Percentiles rank a stretch among this genome's conserved stretches.
Evolutionary conservation across 2,888 invertebrate genomes (phyloP).

Genomic region (Caenorhabditis zanzibari): DNA sequence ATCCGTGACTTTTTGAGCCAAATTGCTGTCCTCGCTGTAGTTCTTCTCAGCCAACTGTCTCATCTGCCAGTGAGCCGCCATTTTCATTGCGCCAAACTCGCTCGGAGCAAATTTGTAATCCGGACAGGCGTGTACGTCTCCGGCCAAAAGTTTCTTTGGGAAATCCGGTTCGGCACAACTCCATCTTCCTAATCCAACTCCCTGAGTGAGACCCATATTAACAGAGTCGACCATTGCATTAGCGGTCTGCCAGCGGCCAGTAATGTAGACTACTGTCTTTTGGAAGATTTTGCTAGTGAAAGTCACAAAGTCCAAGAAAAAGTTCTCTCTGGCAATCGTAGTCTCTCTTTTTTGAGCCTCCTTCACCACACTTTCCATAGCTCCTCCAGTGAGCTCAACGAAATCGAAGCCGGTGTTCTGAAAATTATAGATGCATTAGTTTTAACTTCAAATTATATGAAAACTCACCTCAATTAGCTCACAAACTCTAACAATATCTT

Average conservation of each 20-base stretch:
- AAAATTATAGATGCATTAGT: background rate
- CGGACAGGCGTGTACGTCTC: conserved; percentile 29
- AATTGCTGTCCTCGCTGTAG: background rate
- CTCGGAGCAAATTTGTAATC: conserved; percentile 52
- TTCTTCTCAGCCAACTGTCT: conserved; percentile 18
- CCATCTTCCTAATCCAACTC: conserved; percentile 74
- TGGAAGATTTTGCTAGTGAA: conserved; percentile 51
- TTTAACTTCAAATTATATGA: background rate
- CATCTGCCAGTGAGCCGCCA: conserved; percentile 59
- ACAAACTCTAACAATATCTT: conserved; percentile 65
- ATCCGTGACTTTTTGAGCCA: conserved; percentile 18
- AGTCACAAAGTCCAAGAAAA: conserved; percentile 75
- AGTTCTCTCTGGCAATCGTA: conserved; percentile 74
- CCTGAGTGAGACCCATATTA: conserved; percentile 68
- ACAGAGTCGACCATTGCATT: conserved; percentile 72
- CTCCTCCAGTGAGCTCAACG: conserved; percentile 78
- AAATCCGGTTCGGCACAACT: conserved; percentile 74
- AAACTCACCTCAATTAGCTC: conserved; percentile 48
- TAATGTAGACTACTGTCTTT: conserved; percentile 68
- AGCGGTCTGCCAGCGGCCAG: conserved; percentile 76
- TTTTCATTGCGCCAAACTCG: conserved; percentile 40
- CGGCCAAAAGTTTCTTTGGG: conserved; percentile 47
- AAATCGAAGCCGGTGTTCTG: conserved; percentile 76
- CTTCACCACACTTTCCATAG: conserved; percentile 70
- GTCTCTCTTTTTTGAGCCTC: conserved; percentile 64